Percentiles rank a stretch among this genome's conserved stretches.
Evolutionary conservation across 2,888 invertebrate species (phyloP).

Genomic region (Xestia c-nigrum): DNA sequence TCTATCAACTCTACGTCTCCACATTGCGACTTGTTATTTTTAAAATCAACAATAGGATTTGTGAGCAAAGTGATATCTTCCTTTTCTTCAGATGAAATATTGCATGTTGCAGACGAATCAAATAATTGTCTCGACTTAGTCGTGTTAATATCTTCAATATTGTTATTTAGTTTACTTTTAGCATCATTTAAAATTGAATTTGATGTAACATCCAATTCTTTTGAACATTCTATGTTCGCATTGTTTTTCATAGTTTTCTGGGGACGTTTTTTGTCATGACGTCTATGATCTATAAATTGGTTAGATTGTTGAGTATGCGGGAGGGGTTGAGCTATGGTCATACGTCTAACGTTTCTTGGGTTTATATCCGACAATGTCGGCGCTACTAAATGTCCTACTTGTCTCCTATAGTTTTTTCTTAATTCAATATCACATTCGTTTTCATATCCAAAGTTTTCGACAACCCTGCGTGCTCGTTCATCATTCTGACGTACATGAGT

Average conservation of each 20-base stretch:
- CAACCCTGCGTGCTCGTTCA: slow-evolving; percentile 52
- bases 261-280: neutral
- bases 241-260: slow-evolving; percentile 12
- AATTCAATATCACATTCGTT: slow-evolving; percentile 72
- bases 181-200: slow-evolving; percentile 22
- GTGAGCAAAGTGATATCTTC: slow-evolving; percentile 18
- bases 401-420: slow-evolving; percentile 73
- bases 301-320: slow-evolving; percentile 18
- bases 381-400: slow-evolving; percentile 71
- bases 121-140: neutral
- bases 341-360: slow-evolving; percentile 79
- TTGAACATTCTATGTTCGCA: slow-evolving; percentile 20
- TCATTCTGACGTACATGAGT: slow-evolving; percentile 26
- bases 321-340: slow-evolving; percentile 76
- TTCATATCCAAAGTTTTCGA: slow-evolving; percentile 55
- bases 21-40: slow-evolving; percentile 4
- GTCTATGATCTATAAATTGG: neutral
- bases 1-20: slow-evolving; percentile 63
- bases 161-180: neutral
- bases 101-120: slow-evolving; percentile 2
- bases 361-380: slow-evolving; percentile 73
- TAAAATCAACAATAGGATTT: slow-evolving; percentile 16
- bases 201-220: slow-evolving; percentile 12
- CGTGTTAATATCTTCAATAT: neutral
- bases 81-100: slow-evolving; percentile 25